Conservation (phyloP, 2,797 vertebrate species). For the Diglossa cyanea region DNA sequence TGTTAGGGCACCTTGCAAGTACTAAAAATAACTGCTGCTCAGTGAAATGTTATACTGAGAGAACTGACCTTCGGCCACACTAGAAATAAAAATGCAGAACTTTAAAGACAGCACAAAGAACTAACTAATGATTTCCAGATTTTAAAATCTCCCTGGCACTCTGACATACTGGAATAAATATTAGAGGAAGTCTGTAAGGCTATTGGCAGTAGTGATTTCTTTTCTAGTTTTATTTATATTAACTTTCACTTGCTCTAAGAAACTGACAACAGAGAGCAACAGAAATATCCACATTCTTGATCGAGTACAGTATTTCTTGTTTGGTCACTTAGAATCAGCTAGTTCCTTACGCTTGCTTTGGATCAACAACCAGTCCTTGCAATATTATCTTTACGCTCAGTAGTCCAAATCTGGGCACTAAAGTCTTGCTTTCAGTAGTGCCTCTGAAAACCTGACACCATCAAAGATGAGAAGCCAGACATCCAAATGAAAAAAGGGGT, state of each 20-base stretch:
- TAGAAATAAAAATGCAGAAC: background rate
- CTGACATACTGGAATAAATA: background rate
- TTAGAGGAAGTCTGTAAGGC: background rate
- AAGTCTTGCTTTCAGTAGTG: background rate
- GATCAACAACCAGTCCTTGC: background rate
- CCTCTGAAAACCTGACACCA: background rate
- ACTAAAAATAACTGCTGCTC: constrained; percentile 18
- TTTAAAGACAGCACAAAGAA: background rate
- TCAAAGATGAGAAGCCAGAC: background rate
- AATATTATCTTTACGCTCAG: background rate
- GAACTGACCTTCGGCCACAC: background rate
- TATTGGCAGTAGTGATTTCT: background rate
- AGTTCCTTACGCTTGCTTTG: background rate
- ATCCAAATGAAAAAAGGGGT: background rate
- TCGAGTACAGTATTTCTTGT: background rate
- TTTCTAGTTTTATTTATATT: background rate
- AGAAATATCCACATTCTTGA: background rate
- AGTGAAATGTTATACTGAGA: background rate
- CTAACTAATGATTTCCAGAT: background rate
- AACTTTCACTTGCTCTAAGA: background rate
- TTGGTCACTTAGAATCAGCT: background rate
- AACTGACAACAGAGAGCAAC: background rate
- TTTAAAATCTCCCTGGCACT: background rate
- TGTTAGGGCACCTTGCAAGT: background rate
- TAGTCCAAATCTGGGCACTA: background rate